phyloP scores from a whole-genome alignment of 2,888 invertebrate species.

The Acheta domesticus region DNA sequence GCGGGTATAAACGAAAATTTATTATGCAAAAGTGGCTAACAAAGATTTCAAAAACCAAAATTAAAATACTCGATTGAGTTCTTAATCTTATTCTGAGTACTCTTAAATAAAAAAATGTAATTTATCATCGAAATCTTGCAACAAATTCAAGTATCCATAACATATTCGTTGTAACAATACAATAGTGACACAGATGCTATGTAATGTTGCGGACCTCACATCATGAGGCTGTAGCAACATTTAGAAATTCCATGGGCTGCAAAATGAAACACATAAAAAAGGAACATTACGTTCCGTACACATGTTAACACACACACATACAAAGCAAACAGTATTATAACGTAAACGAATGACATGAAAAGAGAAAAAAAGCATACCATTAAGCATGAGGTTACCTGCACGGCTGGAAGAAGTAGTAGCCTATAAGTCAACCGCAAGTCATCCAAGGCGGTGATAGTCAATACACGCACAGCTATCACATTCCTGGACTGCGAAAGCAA shows the following conservation, averaged over 20 bases:
- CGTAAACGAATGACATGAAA: not conserved
- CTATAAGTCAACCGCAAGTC: constrained; percentile 37
- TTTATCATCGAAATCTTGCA: too few species aligned
- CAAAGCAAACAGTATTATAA: constrained; percentile 21
- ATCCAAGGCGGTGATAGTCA: constrained; percentile 38
- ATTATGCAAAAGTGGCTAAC: not conserved
- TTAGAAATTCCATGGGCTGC: not conserved
- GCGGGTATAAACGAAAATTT: not conserved
- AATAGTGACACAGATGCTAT: not conserved
- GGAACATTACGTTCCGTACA: too few species aligned
- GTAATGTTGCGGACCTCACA: constrained; percentile 8
- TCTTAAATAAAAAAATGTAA: too few species aligned
- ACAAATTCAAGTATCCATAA: too few species aligned
- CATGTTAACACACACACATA: constrained; percentile 20
- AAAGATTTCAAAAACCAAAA: too few species aligned
- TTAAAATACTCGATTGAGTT: too few species aligned
- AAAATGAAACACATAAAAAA: not conserved
- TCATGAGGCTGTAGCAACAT: constrained; percentile 18
- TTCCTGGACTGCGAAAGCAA: constrained; percentile 35
- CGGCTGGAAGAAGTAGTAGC: constrained; percentile 36
- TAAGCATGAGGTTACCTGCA: constrained; percentile 37
- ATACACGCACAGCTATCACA: constrained; percentile 34
- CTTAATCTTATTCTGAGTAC: too few species aligned
- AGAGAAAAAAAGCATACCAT: constrained; percentile 32
- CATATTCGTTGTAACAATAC: too few species aligned